Evolutionary conservation across 2,113 vertebrate species (phyloP).

Genomic region (Pelmatolapia mariae): DNA sequence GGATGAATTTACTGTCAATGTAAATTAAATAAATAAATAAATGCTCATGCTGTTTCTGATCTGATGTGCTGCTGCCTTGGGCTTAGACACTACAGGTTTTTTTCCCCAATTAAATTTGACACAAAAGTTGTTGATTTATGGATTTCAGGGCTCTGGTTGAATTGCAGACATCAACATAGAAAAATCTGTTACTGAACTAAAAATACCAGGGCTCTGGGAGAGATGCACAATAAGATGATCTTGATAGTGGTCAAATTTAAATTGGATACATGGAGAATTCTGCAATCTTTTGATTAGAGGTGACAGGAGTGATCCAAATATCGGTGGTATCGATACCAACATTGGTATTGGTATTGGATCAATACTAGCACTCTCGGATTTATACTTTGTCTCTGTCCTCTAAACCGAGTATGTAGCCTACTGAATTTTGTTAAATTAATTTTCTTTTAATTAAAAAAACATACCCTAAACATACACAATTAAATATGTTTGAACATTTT

Average conservation of each 20-base stretch:
- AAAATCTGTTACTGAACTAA: neutral
- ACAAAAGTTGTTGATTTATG: neutral
- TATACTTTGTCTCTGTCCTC: neutral
- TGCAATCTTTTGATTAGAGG: neutral
- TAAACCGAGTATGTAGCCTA: neutral
- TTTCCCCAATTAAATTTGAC: neutral
- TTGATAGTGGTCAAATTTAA: neutral
- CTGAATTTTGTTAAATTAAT: accelerated
- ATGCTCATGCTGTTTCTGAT: neutral
- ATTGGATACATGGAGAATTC: neutral
- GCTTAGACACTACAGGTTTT: neutral
- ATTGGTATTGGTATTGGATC: neutral
- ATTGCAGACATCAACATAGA: neutral
- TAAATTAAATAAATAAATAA: neutral
- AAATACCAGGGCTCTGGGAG: neutral
- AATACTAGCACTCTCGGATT: neutral
- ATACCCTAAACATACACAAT: neutral
- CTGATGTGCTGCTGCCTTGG: neutral
- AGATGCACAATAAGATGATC: neutral
- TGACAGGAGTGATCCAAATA: neutral
- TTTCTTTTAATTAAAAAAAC: neutral
- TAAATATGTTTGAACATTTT: neutral
- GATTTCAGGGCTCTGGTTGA: neutral
- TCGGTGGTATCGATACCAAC: neutral
- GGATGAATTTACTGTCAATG: neutral